A percentile compares a stretch with the other conserved stretches of the same genome.
Conservation (phyloP, 2,797 vertebrate species). For the Aulostomus chinensis region DNA sequence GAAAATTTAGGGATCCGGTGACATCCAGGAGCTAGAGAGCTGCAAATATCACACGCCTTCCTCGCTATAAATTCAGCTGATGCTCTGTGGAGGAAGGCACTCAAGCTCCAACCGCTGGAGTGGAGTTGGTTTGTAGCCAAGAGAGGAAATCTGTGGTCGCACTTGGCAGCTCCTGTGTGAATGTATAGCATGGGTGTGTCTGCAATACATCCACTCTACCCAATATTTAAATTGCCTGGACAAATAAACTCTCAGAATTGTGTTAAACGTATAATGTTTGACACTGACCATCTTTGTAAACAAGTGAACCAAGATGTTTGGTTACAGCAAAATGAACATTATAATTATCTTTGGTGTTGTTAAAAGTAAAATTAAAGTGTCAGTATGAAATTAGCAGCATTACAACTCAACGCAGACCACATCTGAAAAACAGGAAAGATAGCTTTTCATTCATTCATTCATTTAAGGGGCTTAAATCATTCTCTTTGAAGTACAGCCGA, state of each 20-base stretch:
- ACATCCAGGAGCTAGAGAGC: constrained; percentile 57
- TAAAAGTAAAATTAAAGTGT: constrained; percentile 19
- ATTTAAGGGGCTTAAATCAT: constrained; percentile 64
- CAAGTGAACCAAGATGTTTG: too few species aligned
- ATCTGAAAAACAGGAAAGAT: constrained; percentile 48
- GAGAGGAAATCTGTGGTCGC: constrained; percentile 70
- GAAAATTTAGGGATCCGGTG: constrained; percentile 55
- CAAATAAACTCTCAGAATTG: constrained; percentile 36
- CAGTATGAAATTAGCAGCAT: too few species aligned
- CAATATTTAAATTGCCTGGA: constrained; percentile 50
- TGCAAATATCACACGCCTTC: constrained; percentile 57
- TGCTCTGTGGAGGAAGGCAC: constrained; percentile 66
- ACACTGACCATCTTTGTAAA: too few species aligned
- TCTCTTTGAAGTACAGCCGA: constrained; percentile 74
- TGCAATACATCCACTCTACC: constrained; percentile 48
- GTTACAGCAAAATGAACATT: too few species aligned
- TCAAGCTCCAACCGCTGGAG: constrained; percentile 60
- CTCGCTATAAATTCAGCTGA: constrained; percentile 65
- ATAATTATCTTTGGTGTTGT: too few species aligned
- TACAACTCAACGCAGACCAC: constrained; percentile 29
- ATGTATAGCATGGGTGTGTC: constrained; percentile 69
- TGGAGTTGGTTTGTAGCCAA: constrained; percentile 60
- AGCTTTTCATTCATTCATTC: constrained; percentile 62
- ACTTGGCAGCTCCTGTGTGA: constrained; percentile 65
- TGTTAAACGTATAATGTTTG: constrained; percentile 9